These are phyloP conservation scores for Oostethus manadensis DNA, from an alignment of 2,113 vertebrate genomes.

Conservation along the genomic window DNA sequence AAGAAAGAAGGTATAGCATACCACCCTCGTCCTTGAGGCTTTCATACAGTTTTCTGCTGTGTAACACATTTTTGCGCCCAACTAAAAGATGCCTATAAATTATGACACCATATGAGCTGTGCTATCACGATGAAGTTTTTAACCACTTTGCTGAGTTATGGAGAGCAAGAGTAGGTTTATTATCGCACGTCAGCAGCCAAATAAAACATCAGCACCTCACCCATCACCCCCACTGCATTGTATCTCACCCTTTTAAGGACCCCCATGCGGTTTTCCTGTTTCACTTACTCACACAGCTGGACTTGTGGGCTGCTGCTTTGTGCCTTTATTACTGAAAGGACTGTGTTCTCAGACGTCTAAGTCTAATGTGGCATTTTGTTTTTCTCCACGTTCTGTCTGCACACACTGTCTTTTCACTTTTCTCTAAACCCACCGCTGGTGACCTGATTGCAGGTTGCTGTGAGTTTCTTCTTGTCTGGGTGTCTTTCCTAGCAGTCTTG, in stretches of 20 bases:
- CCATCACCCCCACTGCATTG: not conserved
- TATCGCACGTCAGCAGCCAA: slow-evolving; percentile 39
- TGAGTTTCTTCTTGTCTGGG: slow-evolving; percentile 24
- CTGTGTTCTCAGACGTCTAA: slow-evolving; percentile 53
- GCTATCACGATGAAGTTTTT: slow-evolving; percentile 39
- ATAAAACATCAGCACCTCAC: slow-evolving; percentile 37
- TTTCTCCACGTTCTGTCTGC: slow-evolving; percentile 52
- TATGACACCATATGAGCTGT: slow-evolving; percentile 28
- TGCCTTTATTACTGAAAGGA: slow-evolving; percentile 60
- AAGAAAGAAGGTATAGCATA: not conserved
- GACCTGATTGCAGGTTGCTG: slow-evolving; percentile 58
- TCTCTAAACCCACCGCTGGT: slow-evolving; percentile 30
- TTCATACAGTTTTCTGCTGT: slow-evolving; percentile 23
- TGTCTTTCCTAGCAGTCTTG: slow-evolving; percentile 14
- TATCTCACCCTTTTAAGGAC: slow-evolving; percentile 38
- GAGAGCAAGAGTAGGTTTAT: slow-evolving; percentile 38
- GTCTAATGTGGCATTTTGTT: slow-evolving; percentile 56
- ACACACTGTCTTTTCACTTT: slow-evolving; percentile 29
- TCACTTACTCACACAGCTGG: slow-evolving; percentile 41
- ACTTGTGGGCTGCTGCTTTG: slow-evolving; percentile 46
- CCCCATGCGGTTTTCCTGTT: slow-evolving; percentile 49
- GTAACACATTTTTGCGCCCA: slow-evolving; percentile 19
- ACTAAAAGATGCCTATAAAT: slow-evolving; percentile 49
- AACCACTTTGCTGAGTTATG: slow-evolving; percentile 47
- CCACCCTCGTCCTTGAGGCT: slow-evolving; percentile 12